Conservation (phyloP, 2,888 invertebrate genomes). For the Osmoderma eremita region DNA sequence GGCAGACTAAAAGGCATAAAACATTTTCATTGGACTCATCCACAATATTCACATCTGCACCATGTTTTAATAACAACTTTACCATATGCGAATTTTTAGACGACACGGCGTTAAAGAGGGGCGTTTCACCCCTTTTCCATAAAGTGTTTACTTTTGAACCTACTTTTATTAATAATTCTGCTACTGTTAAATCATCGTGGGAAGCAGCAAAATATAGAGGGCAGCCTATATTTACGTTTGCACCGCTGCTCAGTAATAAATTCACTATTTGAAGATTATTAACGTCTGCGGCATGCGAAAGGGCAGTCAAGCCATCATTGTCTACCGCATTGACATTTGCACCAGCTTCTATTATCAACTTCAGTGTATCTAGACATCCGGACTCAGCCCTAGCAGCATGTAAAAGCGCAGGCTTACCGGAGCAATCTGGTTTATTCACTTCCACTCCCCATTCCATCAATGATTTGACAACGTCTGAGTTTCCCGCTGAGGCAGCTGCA, state of each 20-base stretch:
- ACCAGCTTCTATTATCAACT: too few relatives aligned
- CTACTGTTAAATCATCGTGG: not conserved
- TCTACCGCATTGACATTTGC: not conserved
- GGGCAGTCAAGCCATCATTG: constrained; percentile 1
- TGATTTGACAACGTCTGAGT: not conserved
- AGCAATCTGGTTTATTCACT: not conserved
- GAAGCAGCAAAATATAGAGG: not conserved
- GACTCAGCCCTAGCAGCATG: too few relatives aligned
- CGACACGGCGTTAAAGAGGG: not conserved
- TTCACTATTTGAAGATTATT: not conserved
- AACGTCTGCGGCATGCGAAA: not conserved
- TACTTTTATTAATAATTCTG: not conserved
- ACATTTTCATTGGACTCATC: not conserved
- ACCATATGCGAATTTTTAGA: not conserved
- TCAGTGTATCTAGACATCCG: not conserved
- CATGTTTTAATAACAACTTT: too few relatives aligned
- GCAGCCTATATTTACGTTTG: too few relatives aligned
- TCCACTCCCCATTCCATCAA: not conserved
- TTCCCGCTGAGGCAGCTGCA: not conserved
- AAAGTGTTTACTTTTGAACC: not conserved
- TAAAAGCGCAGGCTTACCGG: not conserved
- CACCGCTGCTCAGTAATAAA: not conserved
- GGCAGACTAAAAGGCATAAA: too few relatives aligned
- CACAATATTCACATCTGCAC: too few relatives aligned
- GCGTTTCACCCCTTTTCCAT: not conserved